Conservation (phyloP, 2,113 vertebrate genomes). For the Scytalopus superciliaris region DNA sequence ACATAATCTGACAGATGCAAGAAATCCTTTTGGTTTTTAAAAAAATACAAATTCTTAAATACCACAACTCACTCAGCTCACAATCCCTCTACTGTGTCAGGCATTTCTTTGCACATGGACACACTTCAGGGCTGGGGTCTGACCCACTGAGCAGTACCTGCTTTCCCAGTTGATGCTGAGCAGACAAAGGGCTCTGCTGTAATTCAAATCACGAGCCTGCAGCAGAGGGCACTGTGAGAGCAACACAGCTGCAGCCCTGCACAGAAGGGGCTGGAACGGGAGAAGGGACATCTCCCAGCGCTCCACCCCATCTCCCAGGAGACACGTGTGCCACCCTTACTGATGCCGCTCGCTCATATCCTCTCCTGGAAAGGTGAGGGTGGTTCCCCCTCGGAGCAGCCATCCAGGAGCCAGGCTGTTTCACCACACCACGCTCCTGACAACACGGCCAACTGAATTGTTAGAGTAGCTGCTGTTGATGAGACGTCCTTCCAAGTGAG, state of each 20-base stretch:
- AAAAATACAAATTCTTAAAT: neutral
- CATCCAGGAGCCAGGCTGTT: neutral
- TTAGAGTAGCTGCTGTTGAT: fast-evolving
- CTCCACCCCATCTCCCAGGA: too few species aligned
- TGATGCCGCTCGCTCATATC: neutral
- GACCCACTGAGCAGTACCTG: neutral
- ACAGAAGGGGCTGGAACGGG: neutral
- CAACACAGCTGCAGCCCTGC: neutral
- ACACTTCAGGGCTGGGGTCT: neutral
- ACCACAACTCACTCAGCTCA: neutral
- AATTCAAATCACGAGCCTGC: neutral
- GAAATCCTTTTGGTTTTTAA: neutral
- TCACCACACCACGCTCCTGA: neutral
- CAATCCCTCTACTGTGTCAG: neutral
- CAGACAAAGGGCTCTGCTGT: neutral
- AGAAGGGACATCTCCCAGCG: neutral
- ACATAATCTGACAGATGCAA: too few species aligned
- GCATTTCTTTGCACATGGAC: neutral
- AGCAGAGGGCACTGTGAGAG: conserved; percentile 20
- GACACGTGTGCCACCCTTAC: fast-evolving
- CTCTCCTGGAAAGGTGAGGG: neutral
- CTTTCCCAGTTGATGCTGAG: neutral
- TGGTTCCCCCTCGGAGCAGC: neutral
- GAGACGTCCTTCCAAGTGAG: neutral
- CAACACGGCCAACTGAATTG: neutral